A percentile compares a stretch with the other conserved stretches of the same genome.
Evolutionary conservation across 2,888 invertebrate genomes (phyloP).

Genomic region (Lymantria monacha): DNA sequence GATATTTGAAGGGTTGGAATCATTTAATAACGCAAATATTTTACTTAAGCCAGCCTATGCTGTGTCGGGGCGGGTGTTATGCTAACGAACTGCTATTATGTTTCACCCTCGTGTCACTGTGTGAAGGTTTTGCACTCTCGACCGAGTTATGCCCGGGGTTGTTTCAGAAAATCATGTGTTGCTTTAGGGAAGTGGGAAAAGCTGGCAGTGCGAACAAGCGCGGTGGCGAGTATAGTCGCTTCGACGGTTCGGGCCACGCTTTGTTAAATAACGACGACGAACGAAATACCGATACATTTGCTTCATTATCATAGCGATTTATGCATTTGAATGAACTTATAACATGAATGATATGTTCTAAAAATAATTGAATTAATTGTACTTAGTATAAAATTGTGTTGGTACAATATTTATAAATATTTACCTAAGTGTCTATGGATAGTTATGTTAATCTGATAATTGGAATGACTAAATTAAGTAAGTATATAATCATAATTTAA

Average conservation of each 20-base stretch:
- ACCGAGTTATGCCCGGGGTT: constrained; percentile 73
- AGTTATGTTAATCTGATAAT: constrained; percentile 55
- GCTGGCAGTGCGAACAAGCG: constrained; percentile 49
- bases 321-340: constrained; percentile 48
- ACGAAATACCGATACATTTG: constrained; percentile 34
- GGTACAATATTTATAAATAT: constrained; percentile 32
- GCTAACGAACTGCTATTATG: constrained; percentile 78
- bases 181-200: constrained; percentile 69
- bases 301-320: constrained; percentile 38
- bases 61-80: constrained; percentile 58
- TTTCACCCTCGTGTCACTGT: constrained; percentile 75
- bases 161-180: constrained; percentile 76
- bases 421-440: constrained; percentile 51
- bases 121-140: constrained; percentile 80
- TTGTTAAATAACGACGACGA: constrained; percentile 14
- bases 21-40: constrained; percentile 71
- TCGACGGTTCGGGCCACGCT: constrained; percentile 12
- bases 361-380: constrained; percentile 34
- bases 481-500: constrained; percentile 38
- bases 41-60: constrained; percentile 57
- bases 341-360: constrained; percentile 36
- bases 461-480: constrained; percentile 74
- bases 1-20: constrained; percentile 47
- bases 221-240: constrained; percentile 51
- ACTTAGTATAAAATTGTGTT: constrained; percentile 28